These are phyloP conservation scores for Bombus breviceps DNA, from an alignment of 1,140 invertebrate species.

Conservation along the genomic window DNA sequence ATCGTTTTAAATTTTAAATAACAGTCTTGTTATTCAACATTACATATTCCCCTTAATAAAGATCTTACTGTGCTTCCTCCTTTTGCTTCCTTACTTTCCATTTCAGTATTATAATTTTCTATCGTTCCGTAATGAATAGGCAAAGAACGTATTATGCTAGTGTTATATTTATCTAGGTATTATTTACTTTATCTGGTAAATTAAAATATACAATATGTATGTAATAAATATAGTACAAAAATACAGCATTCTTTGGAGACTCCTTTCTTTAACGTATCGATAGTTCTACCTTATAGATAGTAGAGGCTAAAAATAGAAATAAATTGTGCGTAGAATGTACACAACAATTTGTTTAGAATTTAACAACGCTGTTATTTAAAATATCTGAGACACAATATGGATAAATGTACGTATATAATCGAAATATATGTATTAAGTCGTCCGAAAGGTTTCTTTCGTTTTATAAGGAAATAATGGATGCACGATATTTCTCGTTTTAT, in stretches of 20 bases:
- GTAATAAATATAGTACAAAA: not conserved
- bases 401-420: too few species aligned
- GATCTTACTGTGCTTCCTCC: too few species aligned
- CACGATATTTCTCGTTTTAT: too few species aligned
- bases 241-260: not conserved
- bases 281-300: not conserved
- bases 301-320: not conserved
- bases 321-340: not conserved
- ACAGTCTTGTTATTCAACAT: not conserved
- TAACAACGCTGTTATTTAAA: not conserved
- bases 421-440: too few species aligned
- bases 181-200: not conserved
- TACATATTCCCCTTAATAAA: too few species aligned
- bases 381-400: not conserved
- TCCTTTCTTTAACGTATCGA: not conserved
- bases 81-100: not conserved
- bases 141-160: not conserved
- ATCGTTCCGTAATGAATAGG: not conserved
- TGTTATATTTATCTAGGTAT: not conserved
- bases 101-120: not conserved
- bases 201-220: not conserved
- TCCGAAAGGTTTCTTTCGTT: too few species aligned
- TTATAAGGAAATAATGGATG: too few species aligned
- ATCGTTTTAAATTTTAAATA: not conserved
- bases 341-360: not conserved